A percentile compares a stretch with the other conserved stretches of the same genome.
phyloP scores from a whole-genome alignment of 2,888 invertebrate species.

The Trichogramma evanescens region DNA sequence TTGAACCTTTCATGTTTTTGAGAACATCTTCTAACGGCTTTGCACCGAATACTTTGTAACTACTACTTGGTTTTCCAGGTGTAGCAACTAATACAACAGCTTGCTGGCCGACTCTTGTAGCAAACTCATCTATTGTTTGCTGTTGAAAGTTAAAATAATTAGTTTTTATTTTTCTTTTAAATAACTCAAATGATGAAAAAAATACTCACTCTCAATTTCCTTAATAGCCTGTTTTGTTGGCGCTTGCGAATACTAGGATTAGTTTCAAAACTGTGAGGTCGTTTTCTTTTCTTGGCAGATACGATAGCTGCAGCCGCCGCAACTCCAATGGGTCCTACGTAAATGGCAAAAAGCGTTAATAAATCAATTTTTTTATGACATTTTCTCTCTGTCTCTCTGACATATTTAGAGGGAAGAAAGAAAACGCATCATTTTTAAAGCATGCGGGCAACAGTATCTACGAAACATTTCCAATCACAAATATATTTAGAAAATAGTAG shows the following conservation, averaged over 20 bases:
- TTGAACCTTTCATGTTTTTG: conserved; percentile 79
- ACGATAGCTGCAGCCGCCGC: conserved; percentile 96
- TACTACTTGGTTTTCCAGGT: conserved; percentile 91
- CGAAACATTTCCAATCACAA: no score
- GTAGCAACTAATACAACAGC: conserved; percentile 93
- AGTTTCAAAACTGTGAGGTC: conserved; percentile 93
- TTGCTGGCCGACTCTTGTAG: conserved; percentile 93
- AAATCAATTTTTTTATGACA: no score
- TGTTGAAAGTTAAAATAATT: conserved; percentile 38
- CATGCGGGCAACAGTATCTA: conserved; percentile 10
- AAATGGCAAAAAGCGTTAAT: neutral
- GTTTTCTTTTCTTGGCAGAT: conserved; percentile 88
- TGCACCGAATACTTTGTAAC: conserved; percentile 94
- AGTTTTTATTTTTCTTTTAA: neutral
- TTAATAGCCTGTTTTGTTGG: conserved; percentile 85
- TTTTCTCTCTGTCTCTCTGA: no score
- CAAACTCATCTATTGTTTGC: conserved; percentile 95
- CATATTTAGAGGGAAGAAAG: no score
- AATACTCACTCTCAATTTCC: conserved; percentile 68
- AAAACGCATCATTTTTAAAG: neutral
- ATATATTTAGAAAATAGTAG: no score
- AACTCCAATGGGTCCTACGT: conserved; percentile 82
- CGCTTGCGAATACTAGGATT: conserved; percentile 93
- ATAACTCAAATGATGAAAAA: neutral
- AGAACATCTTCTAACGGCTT: conserved; percentile 95